A percentile compares a stretch with the other conserved stretches of the same genome.
Evolutionary conservation across 2,888 invertebrate genomes (phyloP).

Genomic region (Rhamphomyia laevipes): DNA sequence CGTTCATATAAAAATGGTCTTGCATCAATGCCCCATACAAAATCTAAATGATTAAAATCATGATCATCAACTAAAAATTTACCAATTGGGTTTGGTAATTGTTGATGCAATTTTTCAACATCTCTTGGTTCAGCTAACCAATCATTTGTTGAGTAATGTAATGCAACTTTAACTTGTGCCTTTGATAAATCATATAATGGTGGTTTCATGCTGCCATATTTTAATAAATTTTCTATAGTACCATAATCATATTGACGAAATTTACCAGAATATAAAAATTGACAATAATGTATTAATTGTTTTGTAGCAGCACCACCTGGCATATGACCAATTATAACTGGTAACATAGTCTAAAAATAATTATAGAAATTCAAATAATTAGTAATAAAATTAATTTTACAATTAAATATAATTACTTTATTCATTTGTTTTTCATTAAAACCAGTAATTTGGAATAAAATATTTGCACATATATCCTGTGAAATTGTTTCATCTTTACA

Average conservation of each 20-base stretch:
- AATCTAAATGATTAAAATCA: conserved; percentile 58
- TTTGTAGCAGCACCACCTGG: conserved; percentile 60
- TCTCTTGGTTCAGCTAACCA: conserved; percentile 48
- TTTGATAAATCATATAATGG: conserved; percentile 47
- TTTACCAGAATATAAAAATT: conserved; percentile 43
- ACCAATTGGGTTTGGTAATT: conserved; percentile 29
- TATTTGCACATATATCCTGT: conserved; percentile 51
- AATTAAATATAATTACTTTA: conserved; percentile 16
- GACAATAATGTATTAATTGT: conserved; percentile 61
- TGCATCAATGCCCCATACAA: conserved; percentile 54
- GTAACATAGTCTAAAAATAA: conserved; percentile 52
- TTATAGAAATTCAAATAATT: no score
- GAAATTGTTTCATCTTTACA: conserved; percentile 46
- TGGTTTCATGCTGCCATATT: conserved; percentile 43
- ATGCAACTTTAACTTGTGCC: conserved; percentile 47
- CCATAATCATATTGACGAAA: conserved; percentile 51
- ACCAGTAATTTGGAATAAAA: conserved; percentile 53
- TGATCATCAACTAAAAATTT: conserved; percentile 44
- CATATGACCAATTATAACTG: conserved; percentile 52
- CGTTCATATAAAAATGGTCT: conserved; percentile 46
- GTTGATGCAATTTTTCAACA: conserved; percentile 34
- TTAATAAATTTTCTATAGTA: conserved; percentile 39
- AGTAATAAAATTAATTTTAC: neutral
- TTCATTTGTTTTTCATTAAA: conserved; percentile 44
- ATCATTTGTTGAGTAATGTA: conserved; percentile 55